phyloP scores from a whole-genome alignment of 1,140 invertebrate genomes.

The Choristoneura fumiferana region DNA sequence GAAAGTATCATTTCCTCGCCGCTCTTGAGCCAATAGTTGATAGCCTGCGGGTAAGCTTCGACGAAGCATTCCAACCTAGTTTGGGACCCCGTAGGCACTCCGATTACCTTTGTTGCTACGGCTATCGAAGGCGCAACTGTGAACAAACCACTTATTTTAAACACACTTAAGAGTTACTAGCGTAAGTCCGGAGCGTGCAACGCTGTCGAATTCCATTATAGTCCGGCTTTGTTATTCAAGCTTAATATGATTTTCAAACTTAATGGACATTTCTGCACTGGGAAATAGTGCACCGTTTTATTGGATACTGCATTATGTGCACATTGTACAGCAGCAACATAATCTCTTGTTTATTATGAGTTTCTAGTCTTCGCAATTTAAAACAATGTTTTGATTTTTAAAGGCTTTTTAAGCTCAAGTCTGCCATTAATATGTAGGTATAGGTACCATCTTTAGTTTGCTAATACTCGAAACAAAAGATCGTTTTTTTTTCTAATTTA shows the following conservation, averaged over 20 bases:
- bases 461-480: too few relatives aligned
- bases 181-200: background rate
- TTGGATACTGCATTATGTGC: background rate
- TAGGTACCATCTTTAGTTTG: too few relatives aligned
- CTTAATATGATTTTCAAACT: conserved; percentile 2
- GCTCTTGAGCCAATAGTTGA: conserved; percentile 78
- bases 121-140: conserved; percentile 75
- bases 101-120: conserved; percentile 74
- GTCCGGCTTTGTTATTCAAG: background rate
- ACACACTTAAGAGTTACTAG: background rate
- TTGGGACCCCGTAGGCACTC: conserved; percentile 70
- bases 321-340: too few relatives aligned
- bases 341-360: too few relatives aligned
- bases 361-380: too few relatives aligned
- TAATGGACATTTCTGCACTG: background rate
- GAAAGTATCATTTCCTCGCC: conserved; percentile 76
- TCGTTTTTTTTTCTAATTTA: too few relatives aligned
- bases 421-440: too few relatives aligned
- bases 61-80: conserved; percentile 76
- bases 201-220: background rate
- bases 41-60: conserved; percentile 75
- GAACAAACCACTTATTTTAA: conserved; percentile 23
- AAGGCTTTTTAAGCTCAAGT: too few relatives aligned
- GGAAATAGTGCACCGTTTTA: background rate
- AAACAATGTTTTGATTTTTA: too few relatives aligned